Base-by-base conservation (phyloP, 2,113 vertebrate species). In the Melanerpes formicivorus region DNA sequence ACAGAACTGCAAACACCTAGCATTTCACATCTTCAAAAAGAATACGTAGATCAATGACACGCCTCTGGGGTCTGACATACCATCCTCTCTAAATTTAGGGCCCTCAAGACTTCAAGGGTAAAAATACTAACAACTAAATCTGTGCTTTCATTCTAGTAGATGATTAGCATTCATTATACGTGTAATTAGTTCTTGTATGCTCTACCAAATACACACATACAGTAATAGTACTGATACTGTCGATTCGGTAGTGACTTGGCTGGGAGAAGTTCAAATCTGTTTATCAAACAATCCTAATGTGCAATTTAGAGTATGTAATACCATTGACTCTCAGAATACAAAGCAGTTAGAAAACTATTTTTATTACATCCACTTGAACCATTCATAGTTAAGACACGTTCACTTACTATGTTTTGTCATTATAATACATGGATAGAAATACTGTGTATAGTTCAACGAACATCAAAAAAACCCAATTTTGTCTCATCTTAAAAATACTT, bases 321-420 rank as follows among this genome's bases (percentile, higher is more conserved):
- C 97, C 90, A 93, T 93, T 93, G 95, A 97, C 93, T 97, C 93
- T 97, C 95, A 86, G 95, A 96, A 97, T 97, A 98, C 97, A 98
- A 97, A 98, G 97, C 97, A 97, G 95, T 97, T 98, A 98, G 97
- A 98, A 98, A 97, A 98, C 96, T 97, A 97, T 97, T 97, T 97
- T 98, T 97, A 96, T 97, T 97, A 97, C 95, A 97, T 97, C 94
- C 97, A 98, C 97, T 97, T 95, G 97, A 97, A 96, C 97, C 96
- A 97, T 96, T 98, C 95, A 96, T 97, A 96, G 95, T 96, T 97
- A 98, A 95, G 97, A 98, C 97, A 97, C 96, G 97, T 96, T 98
- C 97, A 98, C 97, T 96, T 96, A 97, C 97, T 97, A 97, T 97
- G 94, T 96, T 97, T 97, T 82, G 93, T 96, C 97, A 97, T 97